A percentile compares a stretch with the other conserved stretches of the same genome.
Evolutionary conservation across 2,113 vertebrate species (phyloP).

Genomic region (Synodontis membranacea): DNA sequence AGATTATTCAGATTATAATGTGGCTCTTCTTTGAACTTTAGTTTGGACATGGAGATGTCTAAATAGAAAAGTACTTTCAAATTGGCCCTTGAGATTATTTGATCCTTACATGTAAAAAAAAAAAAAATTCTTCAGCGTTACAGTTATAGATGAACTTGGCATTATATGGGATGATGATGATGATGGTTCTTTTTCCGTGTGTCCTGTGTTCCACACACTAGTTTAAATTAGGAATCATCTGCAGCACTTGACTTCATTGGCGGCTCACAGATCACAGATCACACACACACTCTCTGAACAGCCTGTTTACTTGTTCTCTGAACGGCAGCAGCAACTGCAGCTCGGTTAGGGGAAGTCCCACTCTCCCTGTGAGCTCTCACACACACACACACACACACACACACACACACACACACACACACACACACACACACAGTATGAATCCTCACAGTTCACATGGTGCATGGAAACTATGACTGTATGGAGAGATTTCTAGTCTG

Average conservation of each 20-base stretch:
- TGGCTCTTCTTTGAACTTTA: background rate
- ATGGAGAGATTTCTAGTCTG: background rate
- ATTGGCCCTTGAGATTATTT: background rate
- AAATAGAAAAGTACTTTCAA: background rate
- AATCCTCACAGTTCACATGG: conserved; percentile 30
- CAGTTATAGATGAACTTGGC: background rate
- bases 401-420: conserved; percentile 25
- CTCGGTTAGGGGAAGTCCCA: conserved; percentile 52
- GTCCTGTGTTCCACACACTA: background rate
- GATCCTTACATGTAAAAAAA: background rate
- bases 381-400: background rate
- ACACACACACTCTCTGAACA: conserved; percentile 3
- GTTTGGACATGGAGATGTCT: background rate
- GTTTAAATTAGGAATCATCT: conserved; percentile 46
- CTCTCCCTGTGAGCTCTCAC: background rate
- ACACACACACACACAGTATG: conserved; percentile 26
- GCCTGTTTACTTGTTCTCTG: conserved; percentile 45
- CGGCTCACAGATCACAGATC: conserved; percentile 12
- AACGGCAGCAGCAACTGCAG: conserved; percentile 56
- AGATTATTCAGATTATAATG: background rate
- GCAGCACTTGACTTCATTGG: conserved; percentile 41
- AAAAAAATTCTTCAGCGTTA: background rate
- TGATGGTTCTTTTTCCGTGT: background rate
- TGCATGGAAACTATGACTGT: conserved; percentile 43
- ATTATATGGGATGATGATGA: no score